phyloP scores from a whole-genome alignment of 2,888 invertebrate genomes.

The Spodoptera exigua region DNA sequence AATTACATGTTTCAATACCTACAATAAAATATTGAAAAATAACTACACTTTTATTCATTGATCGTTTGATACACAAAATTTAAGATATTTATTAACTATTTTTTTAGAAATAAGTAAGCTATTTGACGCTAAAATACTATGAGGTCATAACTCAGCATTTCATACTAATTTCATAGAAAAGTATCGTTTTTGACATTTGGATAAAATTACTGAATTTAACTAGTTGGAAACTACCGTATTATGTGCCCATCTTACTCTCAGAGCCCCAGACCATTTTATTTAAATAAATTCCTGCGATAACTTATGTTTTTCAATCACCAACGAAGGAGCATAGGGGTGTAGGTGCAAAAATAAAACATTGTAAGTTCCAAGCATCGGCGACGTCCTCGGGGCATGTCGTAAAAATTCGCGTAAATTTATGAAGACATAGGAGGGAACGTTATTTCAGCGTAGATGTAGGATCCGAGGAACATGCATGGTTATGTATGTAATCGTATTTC shows the following conservation, averaged over 20 bases:
- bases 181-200: no score
- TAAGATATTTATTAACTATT: no score
- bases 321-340: constrained; percentile 31
- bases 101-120: no score
- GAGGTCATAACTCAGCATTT: no score
- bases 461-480: constrained; percentile 2
- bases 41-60: no score
- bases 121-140: no score
- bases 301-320: constrained; percentile 54
- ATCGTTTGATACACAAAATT: no score
- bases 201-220: no score
- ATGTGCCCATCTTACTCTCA: constrained; percentile 19
- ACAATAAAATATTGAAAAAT: no score
- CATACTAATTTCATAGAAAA: no score
- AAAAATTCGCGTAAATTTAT: constrained; percentile 55
- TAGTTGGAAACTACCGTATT: no score
- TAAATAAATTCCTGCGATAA: constrained; percentile 26
- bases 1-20: no score
- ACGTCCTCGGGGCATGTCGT: constrained; percentile 41
- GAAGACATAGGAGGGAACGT: constrained; percentile 47
- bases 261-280: constrained; percentile 35
- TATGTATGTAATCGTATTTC: constrained; percentile 12
- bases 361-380: constrained; percentile 34
- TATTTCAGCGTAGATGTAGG: constrained; percentile 35
- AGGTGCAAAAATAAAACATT: constrained; percentile 55